These are phyloP conservation scores for Rhagophthalmus giganteus DNA, from an alignment of 2,888 invertebrate genomes.

Conservation along the genomic window DNA sequence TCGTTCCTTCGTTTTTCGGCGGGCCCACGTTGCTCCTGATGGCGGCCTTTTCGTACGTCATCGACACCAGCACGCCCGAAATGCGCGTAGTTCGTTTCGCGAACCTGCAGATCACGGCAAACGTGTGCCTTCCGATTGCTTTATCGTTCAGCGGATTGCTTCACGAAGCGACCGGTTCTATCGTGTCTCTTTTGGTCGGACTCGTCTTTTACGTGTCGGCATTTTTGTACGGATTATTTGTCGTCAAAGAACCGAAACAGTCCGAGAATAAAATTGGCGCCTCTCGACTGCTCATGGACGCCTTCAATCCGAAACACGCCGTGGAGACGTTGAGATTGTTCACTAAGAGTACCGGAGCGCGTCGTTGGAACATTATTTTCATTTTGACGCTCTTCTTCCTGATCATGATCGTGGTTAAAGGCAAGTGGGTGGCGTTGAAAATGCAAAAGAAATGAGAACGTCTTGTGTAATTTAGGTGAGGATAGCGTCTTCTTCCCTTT, in stretches of 20 bases:
- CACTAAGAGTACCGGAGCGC: conserved; percentile 41
- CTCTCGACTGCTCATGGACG: conserved; percentile 40
- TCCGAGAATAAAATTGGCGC: conserved; percentile 5
- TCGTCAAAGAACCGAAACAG: conserved; percentile 7
- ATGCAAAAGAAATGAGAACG: no score
- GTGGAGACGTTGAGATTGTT: conserved; percentile 46
- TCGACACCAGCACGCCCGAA: conserved; percentile 57
- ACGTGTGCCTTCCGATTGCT: conserved; percentile 39
- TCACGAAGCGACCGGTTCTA: conserved; percentile 46
- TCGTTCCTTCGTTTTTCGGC: conserved; percentile 62
- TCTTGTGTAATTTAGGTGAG: conserved; percentile 33
- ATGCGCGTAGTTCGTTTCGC: conserved; percentile 65
- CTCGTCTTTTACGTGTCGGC: conserved; percentile 37
- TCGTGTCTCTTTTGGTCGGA: conserved; percentile 43
- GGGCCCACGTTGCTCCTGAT: conserved; percentile 57
- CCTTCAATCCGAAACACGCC: conserved; percentile 48
- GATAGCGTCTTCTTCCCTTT: conserved; percentile 21
- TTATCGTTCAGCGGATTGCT: conserved; percentile 45
- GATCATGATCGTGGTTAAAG: conserved; percentile 9
- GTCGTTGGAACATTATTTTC: conserved; percentile 40
- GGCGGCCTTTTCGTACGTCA: conserved; percentile 52
- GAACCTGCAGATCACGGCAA: conserved; percentile 53
- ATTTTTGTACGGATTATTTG: conserved; percentile 27
- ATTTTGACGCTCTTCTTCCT: conserved; percentile 38
- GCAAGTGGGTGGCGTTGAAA: no score